These are phyloP conservation scores for Ecliptopera silaceata DNA, from an alignment of 2,888 invertebrate species.

Conservation along the genomic window DNA sequence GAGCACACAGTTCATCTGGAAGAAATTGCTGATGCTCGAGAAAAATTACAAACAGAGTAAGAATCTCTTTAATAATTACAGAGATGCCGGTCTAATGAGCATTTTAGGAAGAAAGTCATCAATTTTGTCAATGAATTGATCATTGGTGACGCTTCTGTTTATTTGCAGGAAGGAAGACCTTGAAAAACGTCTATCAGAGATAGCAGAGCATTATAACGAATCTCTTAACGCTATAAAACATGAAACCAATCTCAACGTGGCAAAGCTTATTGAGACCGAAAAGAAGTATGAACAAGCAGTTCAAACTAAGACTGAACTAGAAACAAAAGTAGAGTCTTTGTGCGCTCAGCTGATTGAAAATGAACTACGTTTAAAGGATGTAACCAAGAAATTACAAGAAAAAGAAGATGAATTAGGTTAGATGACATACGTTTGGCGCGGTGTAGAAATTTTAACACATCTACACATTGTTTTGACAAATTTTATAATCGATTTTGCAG, in stretches of 20 bases:
- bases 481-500: slow-evolving; percentile 37
- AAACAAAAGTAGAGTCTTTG: slow-evolving; percentile 50
- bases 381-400: slow-evolving; percentile 45
- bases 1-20: slow-evolving; percentile 64
- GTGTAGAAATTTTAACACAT: not conserved
- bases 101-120: not conserved
- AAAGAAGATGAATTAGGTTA: slow-evolving; percentile 47
- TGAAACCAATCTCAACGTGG: slow-evolving; percentile 53
- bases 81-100: too few relatives aligned
- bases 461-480: not conserved
- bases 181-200: slow-evolving; percentile 57
- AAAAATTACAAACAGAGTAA: slow-evolving; percentile 68
- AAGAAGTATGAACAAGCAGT: slow-evolving; percentile 55
- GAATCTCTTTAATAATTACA: too few relatives aligned
- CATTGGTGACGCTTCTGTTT: not conserved
- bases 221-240: slow-evolving; percentile 54
- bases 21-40: slow-evolving; percentile 64
- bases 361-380: slow-evolving; percentile 51
- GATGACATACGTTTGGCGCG: slow-evolving; percentile 13
- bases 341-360: slow-evolving; percentile 53
- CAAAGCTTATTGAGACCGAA: slow-evolving; percentile 60
- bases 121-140: not conserved
- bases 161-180: slow-evolving; percentile 65
- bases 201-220: slow-evolving; percentile 60
- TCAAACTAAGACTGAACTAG: slow-evolving; percentile 53